phyloP scores from a whole-genome alignment of 2,797 vertebrate species.

The Ciconia nigra region DNA sequence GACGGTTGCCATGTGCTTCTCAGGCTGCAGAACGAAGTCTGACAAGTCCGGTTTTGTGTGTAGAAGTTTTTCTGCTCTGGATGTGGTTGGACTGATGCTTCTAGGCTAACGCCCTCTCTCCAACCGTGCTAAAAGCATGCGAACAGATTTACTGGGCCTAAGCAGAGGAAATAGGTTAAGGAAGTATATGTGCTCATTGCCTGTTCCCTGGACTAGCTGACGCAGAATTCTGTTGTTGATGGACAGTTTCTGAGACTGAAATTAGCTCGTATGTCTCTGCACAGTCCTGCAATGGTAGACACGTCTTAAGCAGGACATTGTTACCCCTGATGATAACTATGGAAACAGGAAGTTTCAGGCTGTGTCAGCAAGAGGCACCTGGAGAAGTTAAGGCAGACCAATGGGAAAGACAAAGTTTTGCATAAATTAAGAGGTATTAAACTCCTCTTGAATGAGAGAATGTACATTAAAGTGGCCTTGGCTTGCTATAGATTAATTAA shows the following conservation, averaged over 20 bases:
- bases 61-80: neutral
- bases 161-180: neutral
- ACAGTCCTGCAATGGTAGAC: neutral
- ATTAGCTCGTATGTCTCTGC: neutral
- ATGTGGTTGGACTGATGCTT: neutral
- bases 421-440: constrained; percentile 1
- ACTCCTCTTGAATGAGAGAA: neutral
- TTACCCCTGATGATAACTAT: accelerated
- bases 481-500: constrained; percentile 53
- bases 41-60: accelerated
- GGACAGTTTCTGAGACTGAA: neutral
- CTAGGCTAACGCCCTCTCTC: neutral
- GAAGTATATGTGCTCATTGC: neutral
- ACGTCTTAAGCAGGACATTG: accelerated
- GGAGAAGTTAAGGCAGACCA: neutral
- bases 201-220: neutral
- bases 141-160: neutral
- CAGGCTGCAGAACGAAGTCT: neutral
- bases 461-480: constrained; percentile 1
- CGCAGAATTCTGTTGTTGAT: neutral
- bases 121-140: neutral
- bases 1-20: neutral
- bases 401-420: neutral
- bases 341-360: neutral
- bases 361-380: neutral